Percentiles rank a stretch among this genome's conserved stretches.
Evolutionary conservation across 92 coral and sea anemone species (phyloP).

Genomic region (Epizoanthus fatuus): DNA sequence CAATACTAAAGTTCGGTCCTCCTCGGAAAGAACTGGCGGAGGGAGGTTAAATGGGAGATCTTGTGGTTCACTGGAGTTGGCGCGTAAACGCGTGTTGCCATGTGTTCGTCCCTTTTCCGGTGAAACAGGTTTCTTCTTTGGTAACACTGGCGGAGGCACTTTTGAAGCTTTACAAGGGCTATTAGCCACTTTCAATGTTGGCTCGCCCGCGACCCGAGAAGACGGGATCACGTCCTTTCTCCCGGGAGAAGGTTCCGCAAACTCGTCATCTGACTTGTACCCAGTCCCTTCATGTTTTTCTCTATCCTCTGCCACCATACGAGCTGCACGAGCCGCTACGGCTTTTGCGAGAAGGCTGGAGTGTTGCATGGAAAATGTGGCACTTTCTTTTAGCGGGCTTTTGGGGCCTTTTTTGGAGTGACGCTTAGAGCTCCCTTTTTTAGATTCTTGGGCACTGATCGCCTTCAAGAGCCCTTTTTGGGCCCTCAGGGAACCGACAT

Average conservation of each 20-base stretch:
- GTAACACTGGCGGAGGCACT: constrained; percentile 86
- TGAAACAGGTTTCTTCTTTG: constrained; percentile 72
- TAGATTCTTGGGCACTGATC: constrained; percentile 23
- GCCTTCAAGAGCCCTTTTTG: constrained; percentile 76
- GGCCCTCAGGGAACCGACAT: constrained; percentile 78
- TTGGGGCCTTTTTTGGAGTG: constrained; percentile 47
- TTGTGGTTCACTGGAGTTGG: constrained; percentile 25
- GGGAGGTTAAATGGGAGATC: constrained; percentile 67
- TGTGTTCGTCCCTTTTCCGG: constrained; percentile 3
- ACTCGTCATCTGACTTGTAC: constrained; percentile 37
- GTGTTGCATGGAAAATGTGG: constrained; percentile 71
- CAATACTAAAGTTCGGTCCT: constrained; percentile 85
- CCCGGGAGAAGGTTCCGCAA: constrained; percentile 33
- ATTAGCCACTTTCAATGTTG: not conserved
- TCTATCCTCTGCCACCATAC: constrained; percentile 68
- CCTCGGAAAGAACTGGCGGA: constrained; percentile 78
- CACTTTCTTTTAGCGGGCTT: constrained; percentile 50
- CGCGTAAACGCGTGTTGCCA: constrained; percentile 1
- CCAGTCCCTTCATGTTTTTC: constrained; percentile 37
- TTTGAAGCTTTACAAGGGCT: constrained; percentile 41
- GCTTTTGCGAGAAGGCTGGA: constrained; percentile 83
- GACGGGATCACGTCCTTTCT: constrained; percentile 30
- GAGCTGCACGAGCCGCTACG: constrained; percentile 94
- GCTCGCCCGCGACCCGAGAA: constrained; percentile 3
- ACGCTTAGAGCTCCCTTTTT: constrained; percentile 36